Percentiles rank a stretch among this genome's conserved stretches.
Evolutionary conservation across 1,140 invertebrate genomes (phyloP).

Genomic region (Hycleus phaleratus): DNA sequence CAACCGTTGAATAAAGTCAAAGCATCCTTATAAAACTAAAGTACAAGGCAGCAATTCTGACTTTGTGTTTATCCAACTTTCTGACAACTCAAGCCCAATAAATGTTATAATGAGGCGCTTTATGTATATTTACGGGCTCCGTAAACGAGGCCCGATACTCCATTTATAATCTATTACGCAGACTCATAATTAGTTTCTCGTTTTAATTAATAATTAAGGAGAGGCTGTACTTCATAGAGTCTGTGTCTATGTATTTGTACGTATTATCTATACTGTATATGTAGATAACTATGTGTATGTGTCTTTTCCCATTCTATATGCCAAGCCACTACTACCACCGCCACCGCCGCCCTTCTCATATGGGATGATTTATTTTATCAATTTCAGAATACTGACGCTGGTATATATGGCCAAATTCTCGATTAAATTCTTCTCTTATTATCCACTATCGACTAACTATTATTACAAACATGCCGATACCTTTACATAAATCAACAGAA

Average conservation of each 20-base stretch:
- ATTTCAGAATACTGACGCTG: conserved; percentile 14
- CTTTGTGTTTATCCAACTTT: conserved; percentile 35
- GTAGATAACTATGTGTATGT: too few relatives aligned
- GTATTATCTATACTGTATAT: too few relatives aligned
- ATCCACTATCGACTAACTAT: conserved; percentile 8
- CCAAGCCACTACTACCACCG: too few relatives aligned
- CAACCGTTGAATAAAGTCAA: conserved; percentile 30
- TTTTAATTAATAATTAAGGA: conserved; percentile 33
- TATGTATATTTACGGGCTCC: conserved; percentile 31
- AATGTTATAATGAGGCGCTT: conserved; percentile 32
- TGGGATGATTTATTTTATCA: conserved; percentile 22
- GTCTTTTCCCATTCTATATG: too few relatives aligned
- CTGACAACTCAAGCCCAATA: conserved; percentile 33
- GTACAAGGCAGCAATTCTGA: conserved; percentile 33
- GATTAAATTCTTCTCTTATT: conserved; percentile 16
- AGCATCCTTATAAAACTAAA: conserved; percentile 37
- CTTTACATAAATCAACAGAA: conserved; percentile 9
- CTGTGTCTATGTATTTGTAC: neutral
- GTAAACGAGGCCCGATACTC: conserved; percentile 27
- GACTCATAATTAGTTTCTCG: conserved; percentile 32
- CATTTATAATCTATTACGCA: conserved; percentile 33
- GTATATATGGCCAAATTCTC: conserved; percentile 5
- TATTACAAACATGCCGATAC: conserved; percentile 13
- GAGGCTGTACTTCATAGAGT: conserved; percentile 25
- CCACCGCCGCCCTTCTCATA: conserved; percentile 4